These are phyloP conservation scores for Typhlichthys subterraneus DNA, from an alignment of 2,797 vertebrate species.

Conservation along the genomic window DNA sequence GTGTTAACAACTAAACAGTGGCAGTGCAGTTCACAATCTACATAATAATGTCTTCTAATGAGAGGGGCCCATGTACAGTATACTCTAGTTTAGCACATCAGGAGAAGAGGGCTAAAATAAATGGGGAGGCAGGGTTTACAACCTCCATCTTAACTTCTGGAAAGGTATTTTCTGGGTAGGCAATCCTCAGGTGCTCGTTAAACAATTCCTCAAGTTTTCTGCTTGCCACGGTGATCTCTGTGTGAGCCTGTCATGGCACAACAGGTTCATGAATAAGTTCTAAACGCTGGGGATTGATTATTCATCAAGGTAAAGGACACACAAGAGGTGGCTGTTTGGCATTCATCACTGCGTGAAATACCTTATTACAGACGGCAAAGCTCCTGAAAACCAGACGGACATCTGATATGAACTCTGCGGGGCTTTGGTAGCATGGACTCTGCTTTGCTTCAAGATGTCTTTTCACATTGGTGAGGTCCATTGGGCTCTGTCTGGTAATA, in stretches of 20 bases:
- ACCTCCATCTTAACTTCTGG: slow-evolving; percentile 75
- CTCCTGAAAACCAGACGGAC: slow-evolving; percentile 85
- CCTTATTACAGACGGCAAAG: slow-evolving; percentile 80
- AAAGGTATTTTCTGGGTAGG: slow-evolving; percentile 79
- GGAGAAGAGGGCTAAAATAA: slow-evolving; percentile 18
- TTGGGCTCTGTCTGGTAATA: slow-evolving; percentile 81
- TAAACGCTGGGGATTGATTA: no score
- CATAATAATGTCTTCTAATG: slow-evolving; percentile 4
- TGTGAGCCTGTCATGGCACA: slow-evolving; percentile 69
- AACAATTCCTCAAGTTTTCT: slow-evolving; percentile 80
- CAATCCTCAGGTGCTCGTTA: slow-evolving; percentile 80
- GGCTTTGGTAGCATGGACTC: slow-evolving; percentile 76
- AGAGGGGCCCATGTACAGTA: slow-evolving; percentile 26
- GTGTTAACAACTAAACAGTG: background rate
- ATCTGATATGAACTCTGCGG: slow-evolving; percentile 84
- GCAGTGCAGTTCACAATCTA: slow-evolving; percentile 14
- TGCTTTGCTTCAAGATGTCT: slow-evolving; percentile 80
- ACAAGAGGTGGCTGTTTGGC: background rate
- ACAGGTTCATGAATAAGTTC: background rate
- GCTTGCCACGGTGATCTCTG: slow-evolving; percentile 75
- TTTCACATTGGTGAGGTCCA: slow-evolving; percentile 82
- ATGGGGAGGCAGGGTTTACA: slow-evolving; percentile 45
- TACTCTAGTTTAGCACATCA: slow-evolving; percentile 13
- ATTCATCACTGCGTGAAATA: slow-evolving; percentile 43
- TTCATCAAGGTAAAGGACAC: background rate